Evolutionary conservation across 2,797 vertebrate genomes (phyloP), one percentile per base, ranked within the genome.

Genomic region (Forpus xanthops): DNA sequence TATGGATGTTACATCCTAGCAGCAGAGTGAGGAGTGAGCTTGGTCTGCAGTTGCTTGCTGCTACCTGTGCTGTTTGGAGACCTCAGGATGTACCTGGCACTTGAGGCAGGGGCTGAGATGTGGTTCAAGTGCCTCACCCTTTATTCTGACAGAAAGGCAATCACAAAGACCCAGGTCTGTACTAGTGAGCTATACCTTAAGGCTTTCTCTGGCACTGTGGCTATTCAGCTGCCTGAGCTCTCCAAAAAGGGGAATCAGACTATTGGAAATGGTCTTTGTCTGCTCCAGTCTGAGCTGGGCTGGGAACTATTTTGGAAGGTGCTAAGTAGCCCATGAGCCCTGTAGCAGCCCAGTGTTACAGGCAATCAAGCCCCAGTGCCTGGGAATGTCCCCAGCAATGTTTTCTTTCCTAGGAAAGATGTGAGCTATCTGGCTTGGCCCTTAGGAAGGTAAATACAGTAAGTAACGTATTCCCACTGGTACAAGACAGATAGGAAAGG

Each of bases 1-100:
- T 42, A 44, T 0, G 0, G 65, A 55, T 47, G 71, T 35, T n/a
- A 27, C 5, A 2, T 3, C 5, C 18, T n/a, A 60, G 61, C 60
- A 60, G 70, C 0, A 1, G 27, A 74, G 70, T 25, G 35, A 76
- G 61, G 35, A 74, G 35, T 5, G 28, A 35, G 15, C 52, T 74
- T 73, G 68, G 24, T 42, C 80, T 64, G 60, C n/a, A 62, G 55
- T 77, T 81, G 27, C 42, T 84, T 71, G 39, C 44, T 81, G 49
- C 30, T 56, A 33, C 7, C 28, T 81, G 31, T 50, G 39, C 60
- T 89, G 21, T 66, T 85, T 50, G 65, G 72, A 77, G 61, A 80
- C 41, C 49, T 71, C 30, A 60, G 50, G 17, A 27, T 1, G 0
- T 45, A 78, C 11, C 13, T 83, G 67, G 44, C 12, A 35, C 37